Base-by-base conservation (phyloP, 2,888 invertebrate genomes). In the Watsonalla cultraria region DNA sequence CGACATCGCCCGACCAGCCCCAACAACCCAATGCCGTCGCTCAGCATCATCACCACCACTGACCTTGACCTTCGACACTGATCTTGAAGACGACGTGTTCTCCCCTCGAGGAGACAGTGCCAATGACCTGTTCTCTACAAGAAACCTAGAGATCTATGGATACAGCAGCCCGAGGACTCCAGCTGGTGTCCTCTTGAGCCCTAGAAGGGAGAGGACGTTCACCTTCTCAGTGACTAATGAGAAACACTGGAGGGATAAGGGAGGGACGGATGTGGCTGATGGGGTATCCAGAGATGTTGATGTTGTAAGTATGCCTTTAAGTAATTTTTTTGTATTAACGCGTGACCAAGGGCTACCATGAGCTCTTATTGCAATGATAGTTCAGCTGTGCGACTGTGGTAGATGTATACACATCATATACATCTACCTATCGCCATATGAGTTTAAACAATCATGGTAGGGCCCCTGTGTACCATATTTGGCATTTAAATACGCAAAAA, bases 231-330 rank as follows among this genome's bases (percentile, higher is more conserved):
- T 85, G 60, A 85, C 81, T 2, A 86, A 84, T 57, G 90, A 90
- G 70, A 90, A 90, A 62, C 90, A 90, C 63, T 90, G 90, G 89
- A 63, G 86, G 56, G 90, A 90, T 57, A 90, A 90, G 79, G 90
- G 90, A 0, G 90, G 90, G 61, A 90, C 90, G 62, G 86, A 86
- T 53, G 80, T 84, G 0, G 84, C 84, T 47, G 89, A 90, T 58
- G 87, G 82, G 0, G 66, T 84, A 0, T 57, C 65, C 5, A 48
- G 54, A 35, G 79, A 80, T 47, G 60, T 78, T 63, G 89, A 90
- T 70, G 88, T 82, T 85, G 89, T 89, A 61, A 78, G 86, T 57
- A n/a, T n/a, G n/a, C 7, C 45, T 50, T 46, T 45, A n/a, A n/a
- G n/a, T n/a, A n/a, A n/a, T n/a, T n/a, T n/a, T n/a, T n/a, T n/a